Base-by-base conservation (phyloP, 2,113 vertebrate species). In the Mixornis gularis region DNA sequence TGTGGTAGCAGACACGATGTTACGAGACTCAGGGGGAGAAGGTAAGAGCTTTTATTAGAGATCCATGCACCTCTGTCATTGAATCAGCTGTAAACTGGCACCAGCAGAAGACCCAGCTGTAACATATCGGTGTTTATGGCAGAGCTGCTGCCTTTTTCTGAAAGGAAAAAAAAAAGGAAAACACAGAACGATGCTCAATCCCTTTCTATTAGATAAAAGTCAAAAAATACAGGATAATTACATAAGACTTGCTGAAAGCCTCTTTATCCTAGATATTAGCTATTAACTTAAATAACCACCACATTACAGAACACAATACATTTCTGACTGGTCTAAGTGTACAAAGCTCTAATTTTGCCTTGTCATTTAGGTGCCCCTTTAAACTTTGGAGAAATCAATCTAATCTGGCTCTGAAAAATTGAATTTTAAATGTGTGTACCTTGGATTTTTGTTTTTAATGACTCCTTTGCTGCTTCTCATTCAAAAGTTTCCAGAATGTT, bases 1-100 rank as follows among this genome's bases (percentile, higher is more conserved):
- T 40, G 99, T 99, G 24, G 99, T 99, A 91, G 99, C 99, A 34
- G 99, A 99, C 95, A 99, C 99, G 0, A 99, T 99, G 99, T 97
- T 99, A 77, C 96, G 99, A 96, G 99, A 99, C 97, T 99, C 99
- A 1, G 99, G 99, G 65, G 99, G 99, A 93, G 99, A 99, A 98
- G 99, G 99, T 99, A 95, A 94, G 94, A 82, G 95, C 40, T 30
- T 41, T 43, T 59, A 21, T 18, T 46, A 34, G 38, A 43, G 29
- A 29, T 70, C 12, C 53, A 2, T 62, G 24, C 32, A 36, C 22
- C 38, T 59, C 7, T 44, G 30, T 15, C 10, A 70, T 9, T 4
- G 5, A 43, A 58, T 55, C 27, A 22, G 1, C 27, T 4, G 0
- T 30, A 34, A 80, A 36, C 29, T 65, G 26, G 27, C 34, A 55